Percentiles rank a stretch among this genome's conserved stretches.
Evolutionary conservation across 2,113 vertebrate genomes (phyloP).

Genomic region (Coreoperca whiteheadi): DNA sequence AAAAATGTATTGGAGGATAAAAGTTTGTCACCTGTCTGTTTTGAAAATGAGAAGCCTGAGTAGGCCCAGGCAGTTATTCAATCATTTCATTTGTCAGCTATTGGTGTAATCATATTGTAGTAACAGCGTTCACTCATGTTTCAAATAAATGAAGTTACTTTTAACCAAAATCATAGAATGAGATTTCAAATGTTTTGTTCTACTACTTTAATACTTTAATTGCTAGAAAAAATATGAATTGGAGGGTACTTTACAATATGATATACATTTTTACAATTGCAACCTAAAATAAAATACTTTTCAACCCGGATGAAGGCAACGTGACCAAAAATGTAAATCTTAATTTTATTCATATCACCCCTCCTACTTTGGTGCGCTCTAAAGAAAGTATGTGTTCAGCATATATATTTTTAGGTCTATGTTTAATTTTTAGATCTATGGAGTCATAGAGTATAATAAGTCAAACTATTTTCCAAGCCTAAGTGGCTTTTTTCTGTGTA

Average conservation of each 20-base stretch:
- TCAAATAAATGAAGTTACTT: too few species aligned
- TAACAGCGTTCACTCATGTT: background rate
- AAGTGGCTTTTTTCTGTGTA: background rate
- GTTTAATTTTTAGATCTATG: background rate
- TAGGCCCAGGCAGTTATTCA: background rate
- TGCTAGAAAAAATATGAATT: background rate
- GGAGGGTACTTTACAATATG: background rate
- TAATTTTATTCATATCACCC: background rate
- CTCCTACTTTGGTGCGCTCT: background rate
- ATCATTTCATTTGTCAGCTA: too few species aligned
- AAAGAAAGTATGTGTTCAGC: background rate
- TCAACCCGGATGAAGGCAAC: background rate
- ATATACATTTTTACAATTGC: background rate
- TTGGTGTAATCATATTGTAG: background rate
- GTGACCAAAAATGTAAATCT: background rate
- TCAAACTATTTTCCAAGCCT: background rate
- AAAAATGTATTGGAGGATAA: background rate
- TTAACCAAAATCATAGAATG: too few species aligned
- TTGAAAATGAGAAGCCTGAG: background rate
- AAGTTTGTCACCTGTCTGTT: conserved; percentile 3
- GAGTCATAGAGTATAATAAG: background rate
- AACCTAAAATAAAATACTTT: background rate
- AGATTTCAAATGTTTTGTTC: too few species aligned
- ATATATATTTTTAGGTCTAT: background rate
- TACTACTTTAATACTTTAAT: background rate